Percentiles rank a stretch among this genome's conserved stretches.
These are phyloP conservation scores for Entosphenus tridentatus DNA, from an alignment of 2,113 vertebrate genomes.

Conservation along the genomic window DNA sequence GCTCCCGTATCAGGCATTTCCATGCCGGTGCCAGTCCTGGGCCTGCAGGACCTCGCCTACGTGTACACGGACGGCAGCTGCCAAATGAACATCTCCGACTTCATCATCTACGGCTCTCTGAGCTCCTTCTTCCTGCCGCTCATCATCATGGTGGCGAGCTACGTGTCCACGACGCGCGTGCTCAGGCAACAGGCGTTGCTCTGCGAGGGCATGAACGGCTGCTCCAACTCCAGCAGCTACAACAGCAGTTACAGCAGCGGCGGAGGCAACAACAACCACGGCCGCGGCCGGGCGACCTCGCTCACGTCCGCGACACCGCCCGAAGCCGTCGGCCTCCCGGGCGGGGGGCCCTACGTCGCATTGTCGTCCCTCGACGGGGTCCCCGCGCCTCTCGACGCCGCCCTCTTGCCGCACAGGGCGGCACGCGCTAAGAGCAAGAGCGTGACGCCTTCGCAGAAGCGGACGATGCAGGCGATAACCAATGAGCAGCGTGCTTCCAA, in stretches of 20 bases:
- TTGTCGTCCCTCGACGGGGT: too few species aligned
- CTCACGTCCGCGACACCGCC: too few species aligned
- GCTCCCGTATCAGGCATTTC: constrained; percentile 39
- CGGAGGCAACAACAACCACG: too few species aligned
- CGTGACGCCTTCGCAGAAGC: constrained; percentile 16
- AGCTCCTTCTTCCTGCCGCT: constrained; percentile 81
- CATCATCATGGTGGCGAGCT: constrained; percentile 81
- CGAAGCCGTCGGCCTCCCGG: too few species aligned
- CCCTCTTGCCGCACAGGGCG: too few species aligned
- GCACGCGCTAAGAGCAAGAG: too few species aligned
- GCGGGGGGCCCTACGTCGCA: too few species aligned
- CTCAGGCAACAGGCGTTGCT: constrained; percentile 63
- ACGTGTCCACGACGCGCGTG: constrained; percentile 64
- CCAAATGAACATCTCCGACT: constrained; percentile 50
- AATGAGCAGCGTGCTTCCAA: constrained; percentile 92
- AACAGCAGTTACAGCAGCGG: too few species aligned
- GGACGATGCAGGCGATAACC: constrained; percentile 75
- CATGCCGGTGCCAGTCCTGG: constrained; percentile 70
- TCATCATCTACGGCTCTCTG: constrained; percentile 71
- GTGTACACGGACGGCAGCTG: constrained; percentile 63
- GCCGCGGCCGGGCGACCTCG: too few species aligned
- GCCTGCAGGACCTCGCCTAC: constrained; percentile 57
- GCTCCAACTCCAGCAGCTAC: too few species aligned
- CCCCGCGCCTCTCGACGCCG: too few species aligned
- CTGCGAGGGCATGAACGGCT: background rate